A percentile compares a stretch with the other conserved stretches of the same genome.
Conservation (phyloP, 1,140 invertebrate genomes). For the Mizuhopecten yessoensis region DNA sequence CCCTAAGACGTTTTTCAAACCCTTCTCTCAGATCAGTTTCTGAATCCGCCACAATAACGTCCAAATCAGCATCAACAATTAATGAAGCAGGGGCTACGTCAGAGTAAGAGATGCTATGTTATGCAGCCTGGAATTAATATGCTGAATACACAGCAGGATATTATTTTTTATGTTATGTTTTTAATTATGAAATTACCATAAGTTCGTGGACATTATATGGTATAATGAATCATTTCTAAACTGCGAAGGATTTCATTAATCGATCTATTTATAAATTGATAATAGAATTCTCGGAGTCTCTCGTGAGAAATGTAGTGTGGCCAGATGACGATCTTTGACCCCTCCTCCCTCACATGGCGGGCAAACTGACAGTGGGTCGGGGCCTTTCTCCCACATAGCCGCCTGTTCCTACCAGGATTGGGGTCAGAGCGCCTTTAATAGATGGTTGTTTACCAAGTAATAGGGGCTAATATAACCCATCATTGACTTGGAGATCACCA, state of each 20-base stretch:
- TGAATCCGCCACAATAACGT: no score
- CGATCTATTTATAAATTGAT: constrained; percentile 4
- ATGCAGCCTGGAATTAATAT: not conserved
- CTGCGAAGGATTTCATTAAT: not conserved
- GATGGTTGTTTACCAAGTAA: constrained; percentile 16
- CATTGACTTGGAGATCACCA: not conserved
- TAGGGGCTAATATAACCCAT: constrained; percentile 11
- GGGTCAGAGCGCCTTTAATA: constrained; percentile 27
- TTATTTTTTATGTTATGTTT: no score
- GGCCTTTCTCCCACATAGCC: not conserved
- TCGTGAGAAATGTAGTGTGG: not conserved
- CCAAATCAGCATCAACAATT: no score
- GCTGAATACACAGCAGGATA: not conserved
- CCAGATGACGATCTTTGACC: constrained; percentile 12
- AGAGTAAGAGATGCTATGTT: no score
- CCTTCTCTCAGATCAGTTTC: no score
- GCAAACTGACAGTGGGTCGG: not conserved
- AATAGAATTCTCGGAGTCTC: not conserved
- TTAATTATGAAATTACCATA: not conserved
- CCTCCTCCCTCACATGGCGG: not conserved
- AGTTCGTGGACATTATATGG: not conserved
- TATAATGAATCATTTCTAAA: not conserved
- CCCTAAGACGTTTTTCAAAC: no score
- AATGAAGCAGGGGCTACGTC: no score
- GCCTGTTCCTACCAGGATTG: not conserved